Evolutionary conservation across 2,888 invertebrate genomes (phyloP), one percentile per base, ranked within the genome.

Genomic region (Himalopsyche anomala): DNA sequence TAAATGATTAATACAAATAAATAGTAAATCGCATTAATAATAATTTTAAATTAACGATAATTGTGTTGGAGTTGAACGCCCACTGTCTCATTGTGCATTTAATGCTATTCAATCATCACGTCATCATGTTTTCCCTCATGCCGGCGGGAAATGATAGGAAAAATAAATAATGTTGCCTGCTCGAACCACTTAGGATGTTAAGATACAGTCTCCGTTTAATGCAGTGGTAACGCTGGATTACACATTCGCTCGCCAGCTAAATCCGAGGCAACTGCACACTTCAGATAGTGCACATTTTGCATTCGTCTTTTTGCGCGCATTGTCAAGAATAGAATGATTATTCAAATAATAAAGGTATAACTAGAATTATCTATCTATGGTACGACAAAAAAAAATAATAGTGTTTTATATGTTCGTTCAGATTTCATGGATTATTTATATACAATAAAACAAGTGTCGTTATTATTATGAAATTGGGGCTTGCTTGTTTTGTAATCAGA

Each of bases 111-210:
- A 74, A 74, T 74, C 74, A 74, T 74, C 36, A 74, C 36, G 28
- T 74, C 74, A 62, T 62, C 62, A 62, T 62, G 74, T 74, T 74
- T 36, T 74, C 36, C 36, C 15, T 74, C 15, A 9, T 38, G 36
- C 12, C 36, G 74, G 74, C 74, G 74, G 74, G 74, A 74, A 74
- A 74, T 74, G 74, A 74, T 74, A 74, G 74, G 74, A 36, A 74
- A 74, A 74, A 74, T 74, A 74, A 74, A 74, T 74, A 74, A 74
- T 74, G 74, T 74, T 74, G 74, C 74, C 74, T 74, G 74, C 74
- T 74, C 74, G 38, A 74, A 74, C 74, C 74, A 74, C 74, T 74
- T 74, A 36, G 74, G 38, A 74, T 74, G 74, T 74, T 74, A 38
- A 74, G 74, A 74, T 74, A 74, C 36, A 36, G 74, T 74, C 36